Percentiles rank a stretch among this genome's conserved stretches.
Evolutionary conservation across 2,797 vertebrate genomes (phyloP).

Genomic region (Anabas testudineus): DNA sequence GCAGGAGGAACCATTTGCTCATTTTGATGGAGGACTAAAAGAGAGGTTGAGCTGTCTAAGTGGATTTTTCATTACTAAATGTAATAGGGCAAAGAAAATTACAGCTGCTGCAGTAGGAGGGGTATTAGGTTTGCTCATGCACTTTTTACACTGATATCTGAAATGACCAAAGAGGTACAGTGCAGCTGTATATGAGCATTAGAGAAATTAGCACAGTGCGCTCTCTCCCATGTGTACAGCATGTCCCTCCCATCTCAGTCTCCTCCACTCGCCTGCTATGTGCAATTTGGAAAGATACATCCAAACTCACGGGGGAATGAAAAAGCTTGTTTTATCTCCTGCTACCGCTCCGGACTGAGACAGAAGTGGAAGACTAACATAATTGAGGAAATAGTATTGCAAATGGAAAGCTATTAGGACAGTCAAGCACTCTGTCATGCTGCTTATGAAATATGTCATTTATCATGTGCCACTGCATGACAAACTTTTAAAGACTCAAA

Average conservation of each 20-base stretch:
- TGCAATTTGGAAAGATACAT: slow-evolving; percentile 78
- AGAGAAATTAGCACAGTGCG: slow-evolving; percentile 78
- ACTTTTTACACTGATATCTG: slow-evolving; percentile 79
- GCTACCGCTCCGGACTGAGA: slow-evolving; percentile 55
- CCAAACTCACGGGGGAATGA: slow-evolving; percentile 64
- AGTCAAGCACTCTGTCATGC: slow-evolving; percentile 66
- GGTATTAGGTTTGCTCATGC: slow-evolving; percentile 81
- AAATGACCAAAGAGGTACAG: slow-evolving; percentile 77
- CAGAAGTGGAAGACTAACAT: slow-evolving; percentile 64
- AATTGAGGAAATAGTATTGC: slow-evolving; percentile 72
- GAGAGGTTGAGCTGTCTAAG: slow-evolving; percentile 83
- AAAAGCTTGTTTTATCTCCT: slow-evolving; percentile 65
- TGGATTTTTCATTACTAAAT: slow-evolving; percentile 93
- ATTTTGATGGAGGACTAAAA: slow-evolving; percentile 89
- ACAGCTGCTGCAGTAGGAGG: slow-evolving; percentile 84
- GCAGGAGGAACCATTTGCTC: slow-evolving; percentile 87
- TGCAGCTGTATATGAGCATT: slow-evolving; percentile 73
- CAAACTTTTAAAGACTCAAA: slow-evolving; percentile 59
- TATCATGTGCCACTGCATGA: slow-evolving; percentile 53
- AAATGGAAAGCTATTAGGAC: slow-evolving; percentile 78
- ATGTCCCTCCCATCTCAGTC: slow-evolving; percentile 45
- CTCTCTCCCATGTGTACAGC: slow-evolving; percentile 46
- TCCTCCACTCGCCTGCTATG: slow-evolving; percentile 51
- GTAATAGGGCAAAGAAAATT: slow-evolving; percentile 88
- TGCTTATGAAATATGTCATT: slow-evolving; percentile 66